Percentiles rank a stretch among this genome's conserved stretches.
phyloP scores from a whole-genome alignment of 2,888 invertebrate species.

The Leucozona laternaria region DNA sequence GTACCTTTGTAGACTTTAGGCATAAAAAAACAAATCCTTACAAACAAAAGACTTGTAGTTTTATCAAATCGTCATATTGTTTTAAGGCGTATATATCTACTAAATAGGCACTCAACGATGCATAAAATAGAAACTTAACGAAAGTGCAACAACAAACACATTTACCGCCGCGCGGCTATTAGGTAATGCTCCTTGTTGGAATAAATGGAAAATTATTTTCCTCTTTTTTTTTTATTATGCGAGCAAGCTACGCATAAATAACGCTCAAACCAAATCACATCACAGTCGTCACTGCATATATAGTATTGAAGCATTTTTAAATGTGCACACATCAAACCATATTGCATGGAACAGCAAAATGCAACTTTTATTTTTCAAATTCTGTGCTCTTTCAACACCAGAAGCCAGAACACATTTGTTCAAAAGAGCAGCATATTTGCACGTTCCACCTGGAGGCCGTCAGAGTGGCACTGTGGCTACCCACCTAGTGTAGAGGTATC shows the following conservation, averaged over 20 bases:
- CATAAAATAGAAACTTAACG: conserved; percentile 1
- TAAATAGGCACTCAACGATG: neutral
- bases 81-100: no score
- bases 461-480: conserved; percentile 54
- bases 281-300: neutral
- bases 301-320: neutral
- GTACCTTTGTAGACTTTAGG: no score
- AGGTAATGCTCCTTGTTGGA: neutral
- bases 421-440: conserved; percentile 60
- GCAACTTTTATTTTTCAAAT: conserved; percentile 38
- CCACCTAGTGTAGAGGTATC: conserved; percentile 29
- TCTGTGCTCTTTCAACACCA: conserved; percentile 60
- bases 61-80: neutral
- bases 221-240: neutral
- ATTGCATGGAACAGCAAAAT: conserved; percentile 21
- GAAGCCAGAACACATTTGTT: conserved; percentile 52
- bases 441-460: conserved; percentile 65
- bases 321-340: conserved; percentile 20
- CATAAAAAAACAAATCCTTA: no score
- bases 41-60: no score
- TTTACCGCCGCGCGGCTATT: neutral
- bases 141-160: neutral
- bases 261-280: neutral
- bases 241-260: neutral
- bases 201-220: neutral